Evolutionary conservation across 2,888 invertebrate genomes (phyloP).

Genomic region (Acanthacorydalis orientalis): DNA sequence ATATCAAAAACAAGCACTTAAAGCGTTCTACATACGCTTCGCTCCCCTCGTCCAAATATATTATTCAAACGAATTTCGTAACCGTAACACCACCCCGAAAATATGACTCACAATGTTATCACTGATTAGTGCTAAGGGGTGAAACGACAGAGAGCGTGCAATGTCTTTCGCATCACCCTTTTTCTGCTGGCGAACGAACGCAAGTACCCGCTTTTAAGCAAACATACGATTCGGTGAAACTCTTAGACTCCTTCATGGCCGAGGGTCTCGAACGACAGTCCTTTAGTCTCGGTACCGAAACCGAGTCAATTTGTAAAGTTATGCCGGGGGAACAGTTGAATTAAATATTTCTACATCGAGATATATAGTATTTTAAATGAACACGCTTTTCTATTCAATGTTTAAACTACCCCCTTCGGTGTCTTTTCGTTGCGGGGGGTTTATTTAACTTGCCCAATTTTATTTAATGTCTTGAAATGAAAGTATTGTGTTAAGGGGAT

Average conservation of each 20-base stretch:
- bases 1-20: too few species aligned
- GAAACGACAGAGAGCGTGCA: not conserved
- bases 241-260: slow-evolving; percentile 4
- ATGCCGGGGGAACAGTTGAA: slow-evolving; percentile 4
- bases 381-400: not conserved
- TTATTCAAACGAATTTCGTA: not conserved
- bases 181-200: not conserved
- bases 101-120: slow-evolving; percentile 1
- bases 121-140: not conserved
- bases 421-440: not conserved
- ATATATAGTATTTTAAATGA: not conserved
- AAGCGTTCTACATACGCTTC: too few species aligned
- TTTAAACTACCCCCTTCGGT: not conserved
- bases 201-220: slow-evolving; percentile 2
- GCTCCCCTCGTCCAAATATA: not conserved
- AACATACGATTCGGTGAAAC: slow-evolving; percentile 3
- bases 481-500: not conserved
- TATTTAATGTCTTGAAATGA: slow-evolving; percentile 5
- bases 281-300: not conserved
- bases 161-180: not conserved
- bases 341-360: slow-evolving; percentile 2
- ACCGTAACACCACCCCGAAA: not conserved
- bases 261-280: slow-evolving; percentile 4
- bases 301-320: slow-evolving; percentile 5
- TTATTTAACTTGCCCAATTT: slow-evolving; percentile 6